Evolutionary conservation across 2,113 vertebrate genomes (phyloP).

Genomic region (Aythya baeri): DNA sequence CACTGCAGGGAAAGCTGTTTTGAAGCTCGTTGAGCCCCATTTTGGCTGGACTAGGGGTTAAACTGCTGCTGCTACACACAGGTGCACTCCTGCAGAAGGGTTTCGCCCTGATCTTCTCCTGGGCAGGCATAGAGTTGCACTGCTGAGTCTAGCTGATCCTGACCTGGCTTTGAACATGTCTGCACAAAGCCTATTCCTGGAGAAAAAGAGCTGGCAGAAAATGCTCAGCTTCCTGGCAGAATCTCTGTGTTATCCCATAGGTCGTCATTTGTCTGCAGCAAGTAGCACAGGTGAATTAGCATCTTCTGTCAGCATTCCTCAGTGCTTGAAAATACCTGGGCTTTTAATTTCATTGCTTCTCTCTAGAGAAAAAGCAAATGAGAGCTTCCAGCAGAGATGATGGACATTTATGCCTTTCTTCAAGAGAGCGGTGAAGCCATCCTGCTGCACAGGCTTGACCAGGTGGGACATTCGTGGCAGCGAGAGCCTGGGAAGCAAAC

Average conservation of each 20-base stretch:
- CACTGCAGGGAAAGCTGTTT: background rate
- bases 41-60: background rate
- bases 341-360: background rate
- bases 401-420: background rate
- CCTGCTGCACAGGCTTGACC: background rate
- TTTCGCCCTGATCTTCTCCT: background rate
- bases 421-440: background rate
- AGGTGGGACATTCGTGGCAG: background rate
- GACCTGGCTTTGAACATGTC: background rate
- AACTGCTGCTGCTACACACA: background rate
- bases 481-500: background rate
- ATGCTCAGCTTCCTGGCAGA: background rate
- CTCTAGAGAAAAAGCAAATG: background rate
- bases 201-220: background rate
- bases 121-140: background rate
- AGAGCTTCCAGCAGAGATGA: background rate
- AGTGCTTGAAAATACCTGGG: background rate
- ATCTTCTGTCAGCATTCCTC: background rate
- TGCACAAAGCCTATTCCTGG: background rate
- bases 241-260: background rate
- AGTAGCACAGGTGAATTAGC: background rate
- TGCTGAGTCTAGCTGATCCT: background rate
- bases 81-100: accelerated
- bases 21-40: background rate
- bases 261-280: background rate